phyloP scores from a whole-genome alignment of 1,140 invertebrate species.

The Magallana gigas region DNA sequence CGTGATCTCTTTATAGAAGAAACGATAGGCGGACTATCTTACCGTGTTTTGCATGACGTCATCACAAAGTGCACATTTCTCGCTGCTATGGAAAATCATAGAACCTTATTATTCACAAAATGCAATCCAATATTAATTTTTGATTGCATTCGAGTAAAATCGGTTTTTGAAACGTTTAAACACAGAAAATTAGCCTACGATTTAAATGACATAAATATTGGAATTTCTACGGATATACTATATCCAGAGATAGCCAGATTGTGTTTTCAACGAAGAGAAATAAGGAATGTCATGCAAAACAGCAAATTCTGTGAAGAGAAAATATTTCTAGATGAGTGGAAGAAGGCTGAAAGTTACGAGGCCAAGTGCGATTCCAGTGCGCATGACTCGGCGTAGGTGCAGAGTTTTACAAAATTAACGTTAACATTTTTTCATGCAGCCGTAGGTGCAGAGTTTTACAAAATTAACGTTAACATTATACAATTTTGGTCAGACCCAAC shows the following conservation, averaged over 20 bases:
- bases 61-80: neutral
- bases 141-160: neutral
- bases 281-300: too few species aligned
- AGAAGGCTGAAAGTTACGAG: too few species aligned
- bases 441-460: too few species aligned
- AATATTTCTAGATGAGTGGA: too few species aligned
- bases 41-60: neutral
- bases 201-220: neutral
- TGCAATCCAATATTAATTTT: neutral
- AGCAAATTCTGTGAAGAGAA: too few species aligned
- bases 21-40: neutral
- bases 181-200: neutral
- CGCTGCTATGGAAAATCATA: neutral
- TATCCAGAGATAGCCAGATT: neutral
- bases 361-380: too few species aligned
- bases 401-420: too few species aligned
- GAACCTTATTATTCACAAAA: neutral
- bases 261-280: neutral
- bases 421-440: too few species aligned
- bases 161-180: neutral
- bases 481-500: too few species aligned
- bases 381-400: too few species aligned
- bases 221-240: neutral
- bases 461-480: too few species aligned
- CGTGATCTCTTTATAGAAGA: neutral